A percentile compares a stretch with the other conserved stretches of the same genome.
Evolutionary conservation across 2,797 vertebrate genomes (phyloP).

Genomic region (Dallia pectoralis): DNA sequence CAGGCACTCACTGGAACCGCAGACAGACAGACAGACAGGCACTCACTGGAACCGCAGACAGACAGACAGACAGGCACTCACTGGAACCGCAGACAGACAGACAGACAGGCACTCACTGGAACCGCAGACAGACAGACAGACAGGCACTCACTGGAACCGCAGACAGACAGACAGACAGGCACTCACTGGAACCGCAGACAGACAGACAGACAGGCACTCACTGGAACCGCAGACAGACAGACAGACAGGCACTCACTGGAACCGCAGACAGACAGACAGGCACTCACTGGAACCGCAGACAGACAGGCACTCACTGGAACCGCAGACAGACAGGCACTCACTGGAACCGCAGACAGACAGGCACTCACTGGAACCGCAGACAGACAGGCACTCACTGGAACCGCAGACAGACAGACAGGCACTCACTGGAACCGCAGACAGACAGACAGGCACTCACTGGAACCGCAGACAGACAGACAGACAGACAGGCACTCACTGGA

Average conservation of each 20-base stretch:
- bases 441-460: neutral
- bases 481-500: no score
- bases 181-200: neutral
- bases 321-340: neutral
- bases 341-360: constrained; percentile 32
- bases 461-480: no score
- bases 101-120: neutral
- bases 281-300: neutral
- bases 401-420: neutral
- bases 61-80: no score
- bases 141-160: no score
- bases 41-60: neutral
- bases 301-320: neutral
- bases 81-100: neutral
- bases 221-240: neutral
- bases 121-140: constrained; percentile 27
- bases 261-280: no score
- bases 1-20: neutral
- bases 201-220: neutral
- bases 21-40: neutral
- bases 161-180: constrained; percentile 32
- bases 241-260: neutral
- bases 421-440: neutral
- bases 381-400: constrained; percentile 30
- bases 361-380: no score